Base-by-base conservation (phyloP, 2,113 vertebrate genomes). In the Ramphastos sulfuratus region DNA sequence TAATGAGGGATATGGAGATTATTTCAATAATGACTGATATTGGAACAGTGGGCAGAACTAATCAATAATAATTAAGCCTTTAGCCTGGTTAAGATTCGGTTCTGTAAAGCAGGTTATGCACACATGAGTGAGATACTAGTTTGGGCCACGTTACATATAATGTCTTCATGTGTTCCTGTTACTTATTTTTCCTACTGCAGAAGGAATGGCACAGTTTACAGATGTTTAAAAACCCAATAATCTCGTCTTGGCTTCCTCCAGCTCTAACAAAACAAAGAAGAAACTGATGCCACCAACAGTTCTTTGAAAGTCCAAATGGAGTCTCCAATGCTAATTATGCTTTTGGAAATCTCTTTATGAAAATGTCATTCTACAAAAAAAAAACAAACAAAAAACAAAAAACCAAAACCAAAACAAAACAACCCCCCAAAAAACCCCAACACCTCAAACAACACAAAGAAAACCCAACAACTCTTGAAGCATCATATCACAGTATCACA, bases 21-120 rank as follows among this genome's bases (percentile, higher is more conserved):
- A 98, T 98, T 98, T 97, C 97, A 98, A 97, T 98, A 97, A 98
- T 93, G 87, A 97, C 97, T 97, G 97, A 97, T 98, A 97, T 96
- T 97, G 97, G 97, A 98, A 97, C 95, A 97, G 94, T 94, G 95
- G 97, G 96, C 97, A 97, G 97, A 97, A 94, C 96, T 97, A 97
- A 98, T 98, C 98, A 97, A 98, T 98, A 97, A 97, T 97, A 97
- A 98, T 98, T 98, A 98, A 96, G 95, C 92, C 92, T 89, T 96
- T 96, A 96, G 97, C 89, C 94, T 96, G 86, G 96, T 95, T 97
- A 97, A 97, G 97, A 96, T 95, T 96, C 83, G 95, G 97, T 98
- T 97, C 97, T 97, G 95, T 96, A 97, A 96, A 97, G 93, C 74
- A 97, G 96, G 93, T 97, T 97, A 96, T 94, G 94, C 95, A 96